Base-by-base conservation (phyloP, 2,113 vertebrate species). In the Pollimyrus isidori region DNA sequence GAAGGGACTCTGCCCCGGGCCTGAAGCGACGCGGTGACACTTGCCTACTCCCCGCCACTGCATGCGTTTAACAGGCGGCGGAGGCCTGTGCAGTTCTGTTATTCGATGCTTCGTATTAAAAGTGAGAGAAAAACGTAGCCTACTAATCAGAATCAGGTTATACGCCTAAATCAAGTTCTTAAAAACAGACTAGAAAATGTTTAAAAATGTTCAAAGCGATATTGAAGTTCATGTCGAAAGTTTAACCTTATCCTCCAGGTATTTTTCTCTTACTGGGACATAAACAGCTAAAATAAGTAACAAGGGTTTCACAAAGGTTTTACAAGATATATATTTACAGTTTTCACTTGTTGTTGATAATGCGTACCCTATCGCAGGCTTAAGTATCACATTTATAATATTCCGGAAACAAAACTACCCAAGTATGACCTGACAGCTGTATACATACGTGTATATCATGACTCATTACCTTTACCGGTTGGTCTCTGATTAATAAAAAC, bases 181-280 rank as follows among this genome's bases (percentile, higher is more conserved):
- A 15, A 86, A 50, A 86, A 50, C 10, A 21, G 39, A 35, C 17
- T 19, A 19, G 35, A 80, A 39, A 80, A 49, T 49, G 45, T 30
- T n/a, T 50, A 6, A 86, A 86, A 94, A 94, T 42, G 95, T 94
- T 96, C 96, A 96, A 39, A 96, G 96, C 96, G 96, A 95, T 95
- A 95, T 95, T 42, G 73, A 80, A 42, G 35, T 19, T 80, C 30
- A 19, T 80, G 15, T 80, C 73, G 15, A 86, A 86, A 86, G 83
- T 13, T 13, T 86, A 85, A 45, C 5, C 13, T 10, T 26, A 30
- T 1, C 42, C n/a, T 86, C 45, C 21, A 6, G 21, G 45, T 42
- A 50, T 86, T 80, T 83, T 48, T n/a, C 6, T 1, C 17, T 48
- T 48, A 48, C 6, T 84, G 82, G 35, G 82, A 23, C 39, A 48